Conservation (phyloP, 2,797 vertebrate genomes). For the Podargus strigoides region DNA sequence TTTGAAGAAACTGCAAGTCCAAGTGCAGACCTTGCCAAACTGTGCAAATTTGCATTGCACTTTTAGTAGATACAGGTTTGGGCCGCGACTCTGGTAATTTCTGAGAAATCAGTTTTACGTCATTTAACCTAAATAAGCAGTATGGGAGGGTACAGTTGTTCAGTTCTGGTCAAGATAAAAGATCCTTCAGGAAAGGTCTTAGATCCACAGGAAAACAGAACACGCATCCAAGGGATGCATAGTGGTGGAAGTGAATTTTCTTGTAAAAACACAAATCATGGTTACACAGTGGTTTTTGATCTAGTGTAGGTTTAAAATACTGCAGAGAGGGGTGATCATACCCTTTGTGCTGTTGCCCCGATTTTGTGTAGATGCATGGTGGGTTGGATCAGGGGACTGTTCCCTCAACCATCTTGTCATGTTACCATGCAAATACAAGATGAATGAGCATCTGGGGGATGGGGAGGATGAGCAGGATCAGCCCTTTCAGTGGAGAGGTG, state of each 20-base stretch:
- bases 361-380: neutral
- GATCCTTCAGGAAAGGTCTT: neutral
- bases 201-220: neutral
- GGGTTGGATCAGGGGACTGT: neutral
- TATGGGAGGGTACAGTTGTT: neutral
- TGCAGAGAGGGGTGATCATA: neutral
- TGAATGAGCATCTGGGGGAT: neutral
- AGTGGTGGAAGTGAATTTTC: neutral
- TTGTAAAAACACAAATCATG: neutral
- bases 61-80: neutral
- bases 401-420: neutral
- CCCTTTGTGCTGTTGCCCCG: neutral
- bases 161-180: neutral
- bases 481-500: neutral
- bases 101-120: neutral
- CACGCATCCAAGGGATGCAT: neutral
- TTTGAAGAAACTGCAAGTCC: neutral
- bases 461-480: constrained; percentile 15
- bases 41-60: neutral
- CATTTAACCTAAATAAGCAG: neutral
- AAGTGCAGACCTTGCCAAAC: neutral
- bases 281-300: neutral
- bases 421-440: neutral
- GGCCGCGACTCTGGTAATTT: neutral
- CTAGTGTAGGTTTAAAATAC: neutral